Conservation (phyloP, 2,113 vertebrate species). For the Pyrgilauda ruficollis region DNA sequence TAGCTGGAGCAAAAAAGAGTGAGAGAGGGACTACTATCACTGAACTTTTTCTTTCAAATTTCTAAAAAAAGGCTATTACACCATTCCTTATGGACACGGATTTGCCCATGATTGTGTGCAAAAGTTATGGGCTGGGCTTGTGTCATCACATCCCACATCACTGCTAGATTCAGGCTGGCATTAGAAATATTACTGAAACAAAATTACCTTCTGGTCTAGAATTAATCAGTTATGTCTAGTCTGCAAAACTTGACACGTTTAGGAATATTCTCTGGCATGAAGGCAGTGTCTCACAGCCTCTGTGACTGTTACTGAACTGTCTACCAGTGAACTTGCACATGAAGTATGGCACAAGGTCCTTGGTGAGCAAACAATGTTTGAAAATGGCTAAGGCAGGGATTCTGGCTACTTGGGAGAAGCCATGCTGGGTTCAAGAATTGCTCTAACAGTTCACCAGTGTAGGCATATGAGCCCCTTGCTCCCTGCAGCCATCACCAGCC, state of each 20-base stretch:
- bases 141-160: neutral
- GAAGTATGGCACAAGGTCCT: neutral
- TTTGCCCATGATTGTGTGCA: neutral
- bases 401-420: neutral
- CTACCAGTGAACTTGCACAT: neutral
- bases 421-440: neutral
- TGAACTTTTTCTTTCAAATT: neutral
- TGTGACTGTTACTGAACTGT: neutral
- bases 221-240: neutral
- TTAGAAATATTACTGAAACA: neutral
- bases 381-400: neutral
- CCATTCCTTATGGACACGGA: neutral
- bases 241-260: neutral
- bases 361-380: neutral
- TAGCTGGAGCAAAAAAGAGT: neutral
- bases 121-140: neutral
- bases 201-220: neutral
- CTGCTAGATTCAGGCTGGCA: neutral
- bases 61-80: rapidly evolving
- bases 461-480: neutral
- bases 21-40: neutral
- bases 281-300: neutral
- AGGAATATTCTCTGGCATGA: neutral
- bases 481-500: neutral
- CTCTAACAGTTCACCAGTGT: neutral